Evolutionary conservation across 2,888 invertebrate species (phyloP), one percentile per base, ranked within the genome.

Genomic region (Tetragonula carbonaria): DNA sequence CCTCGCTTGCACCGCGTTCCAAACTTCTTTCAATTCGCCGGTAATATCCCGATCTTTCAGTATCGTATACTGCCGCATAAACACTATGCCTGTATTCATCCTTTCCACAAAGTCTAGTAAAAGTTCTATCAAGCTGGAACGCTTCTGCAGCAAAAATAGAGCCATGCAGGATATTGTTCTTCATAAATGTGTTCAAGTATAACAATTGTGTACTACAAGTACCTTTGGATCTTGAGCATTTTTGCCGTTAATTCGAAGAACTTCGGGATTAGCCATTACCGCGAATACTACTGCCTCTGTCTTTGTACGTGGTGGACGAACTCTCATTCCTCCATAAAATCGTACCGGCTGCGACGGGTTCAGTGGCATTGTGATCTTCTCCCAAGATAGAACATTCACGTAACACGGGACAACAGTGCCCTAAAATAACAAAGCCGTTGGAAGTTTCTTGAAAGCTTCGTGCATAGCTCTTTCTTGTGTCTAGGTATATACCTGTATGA

Each of bases 91-190:
- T 5, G 96, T 96, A 91, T 97, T 97, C 96, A 96, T 97, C 23
- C 96, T 96, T 93, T 97, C 97, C 57, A 97, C 96, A 92, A 97
- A 97, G 94, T 97, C 97, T 91, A 97, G 96, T 88, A 97, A 95
- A 28, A 97, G 94, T 90, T 96, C 96, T 57, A 97, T 96, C 90
- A 97, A 94, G n/a, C 96, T 96, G 81, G 96, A 96, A 86, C 96
- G 95, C 90, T 97, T 97, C 96, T 96, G 94, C 33, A 95, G 91
- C 92, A 84, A 80, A 81, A 70, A 68, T 45, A 65, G 6, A 65
- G 23, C 21, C 21, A 38, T 74, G 38, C 23, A n/a, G 51, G 11
- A 63, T 50, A n/a, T 33, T 53, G 38, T 14, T 33, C 28, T 66
- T 72, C n/a, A 3, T 38, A 65, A 72, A 68, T 62, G n/a, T 28